Conservation (phyloP, 2,888 invertebrate species). For the Leucophenga montana region DNA sequence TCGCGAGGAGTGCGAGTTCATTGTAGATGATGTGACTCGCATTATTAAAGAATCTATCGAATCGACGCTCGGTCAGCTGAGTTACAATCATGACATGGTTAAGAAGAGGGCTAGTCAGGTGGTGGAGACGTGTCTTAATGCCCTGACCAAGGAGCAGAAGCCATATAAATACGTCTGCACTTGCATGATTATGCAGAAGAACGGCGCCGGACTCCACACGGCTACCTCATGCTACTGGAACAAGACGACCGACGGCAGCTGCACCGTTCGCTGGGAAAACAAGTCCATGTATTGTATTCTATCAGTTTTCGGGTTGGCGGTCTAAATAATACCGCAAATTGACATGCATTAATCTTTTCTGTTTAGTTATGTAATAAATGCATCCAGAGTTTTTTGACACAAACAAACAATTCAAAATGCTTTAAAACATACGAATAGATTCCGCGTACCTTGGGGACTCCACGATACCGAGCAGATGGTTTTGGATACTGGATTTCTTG, state of each 20-base stretch:
- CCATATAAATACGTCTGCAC: conserved; percentile 99
- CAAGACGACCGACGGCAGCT: conserved; percentile 96
- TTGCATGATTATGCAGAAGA: conserved; percentile 99
- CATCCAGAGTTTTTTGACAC: too few relatives aligned
- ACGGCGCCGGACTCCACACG: conserved; percentile 97
- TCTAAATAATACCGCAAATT: conserved; percentile 46
- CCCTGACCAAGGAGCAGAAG: conserved; percentile 93
- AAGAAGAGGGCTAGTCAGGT: conserved; percentile 97
- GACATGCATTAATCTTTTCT: too few relatives aligned
- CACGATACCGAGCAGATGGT: too few relatives aligned
- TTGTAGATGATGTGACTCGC: conserved; percentile 96
- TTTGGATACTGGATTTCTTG: too few relatives aligned
- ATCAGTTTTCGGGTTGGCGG: conserved; percentile 67
- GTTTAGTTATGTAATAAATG: too few relatives aligned
- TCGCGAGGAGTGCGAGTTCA: conserved; percentile 85
- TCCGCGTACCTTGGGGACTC: too few relatives aligned
- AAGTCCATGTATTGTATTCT: conserved; percentile 98
- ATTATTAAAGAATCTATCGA: conserved; percentile 98
- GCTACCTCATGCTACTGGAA: conserved; percentile 99
- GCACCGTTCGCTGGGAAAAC: conserved; percentile 99
- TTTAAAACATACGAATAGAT: too few relatives aligned
- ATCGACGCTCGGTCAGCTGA: conserved; percentile 93
- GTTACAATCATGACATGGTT: conserved; percentile 95
- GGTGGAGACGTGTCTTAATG: conserved; percentile 93
- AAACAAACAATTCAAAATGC: too few relatives aligned